These are phyloP conservation scores for Conus canariensis DNA, from an alignment of 2,888 invertebrate species.

Conservation along the genomic window DNA sequence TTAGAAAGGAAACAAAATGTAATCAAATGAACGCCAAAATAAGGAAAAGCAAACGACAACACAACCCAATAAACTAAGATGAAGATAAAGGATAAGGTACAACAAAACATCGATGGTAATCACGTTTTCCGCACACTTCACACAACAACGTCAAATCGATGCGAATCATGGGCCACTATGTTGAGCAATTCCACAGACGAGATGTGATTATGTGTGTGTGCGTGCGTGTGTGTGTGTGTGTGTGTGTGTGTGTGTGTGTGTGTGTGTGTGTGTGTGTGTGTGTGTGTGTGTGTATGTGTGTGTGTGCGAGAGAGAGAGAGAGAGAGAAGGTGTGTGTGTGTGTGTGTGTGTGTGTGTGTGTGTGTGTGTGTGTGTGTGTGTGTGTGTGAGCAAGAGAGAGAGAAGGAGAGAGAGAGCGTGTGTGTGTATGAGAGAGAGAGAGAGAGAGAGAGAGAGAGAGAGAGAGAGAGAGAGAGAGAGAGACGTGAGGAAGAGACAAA, in stretches of 20 bases:
- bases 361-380: constrained; percentile 15
- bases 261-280: constrained; percentile 11
- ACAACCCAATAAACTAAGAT: no score
- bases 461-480: not conserved
- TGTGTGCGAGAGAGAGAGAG: not conserved
- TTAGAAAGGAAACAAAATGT: no score
- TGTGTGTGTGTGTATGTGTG: constrained; percentile 3
- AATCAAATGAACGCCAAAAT: no score
- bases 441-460: not conserved
- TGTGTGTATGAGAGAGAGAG: not conserved
- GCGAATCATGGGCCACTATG: not conserved
- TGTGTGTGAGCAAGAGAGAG: not conserved
- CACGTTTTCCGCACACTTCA: not conserved
- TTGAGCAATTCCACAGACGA: not conserved
- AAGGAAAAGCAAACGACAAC: no score
- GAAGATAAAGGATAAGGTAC: no score
- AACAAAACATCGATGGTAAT: not conserved
- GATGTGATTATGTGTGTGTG: not conserved
- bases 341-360: constrained; percentile 17
- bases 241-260: constrained; percentile 15
- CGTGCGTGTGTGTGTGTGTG: constrained; percentile 3
- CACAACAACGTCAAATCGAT: not conserved
- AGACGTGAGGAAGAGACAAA: not conserved
- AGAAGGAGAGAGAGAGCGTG: no score
- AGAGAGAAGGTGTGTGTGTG: not conserved